Conservation (phyloP, 2,797 vertebrate genomes). For the Podarcis lilfordi region DNA sequence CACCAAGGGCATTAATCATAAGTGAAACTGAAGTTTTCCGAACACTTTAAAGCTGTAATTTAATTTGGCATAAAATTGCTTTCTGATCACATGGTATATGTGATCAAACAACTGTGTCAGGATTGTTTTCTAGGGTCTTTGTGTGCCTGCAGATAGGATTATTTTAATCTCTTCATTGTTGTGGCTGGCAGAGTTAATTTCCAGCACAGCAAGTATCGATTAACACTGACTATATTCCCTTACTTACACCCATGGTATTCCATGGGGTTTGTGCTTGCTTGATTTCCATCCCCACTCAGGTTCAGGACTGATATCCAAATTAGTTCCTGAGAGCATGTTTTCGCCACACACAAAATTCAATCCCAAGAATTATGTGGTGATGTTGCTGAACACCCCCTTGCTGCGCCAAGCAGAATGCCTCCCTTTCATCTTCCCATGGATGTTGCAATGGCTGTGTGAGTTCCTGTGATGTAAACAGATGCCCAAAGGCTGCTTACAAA, state of each 20-base stretch:
- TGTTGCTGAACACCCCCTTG: background rate
- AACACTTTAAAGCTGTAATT: background rate
- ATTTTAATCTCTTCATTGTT: background rate
- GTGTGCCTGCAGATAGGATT: background rate
- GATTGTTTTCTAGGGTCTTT: background rate
- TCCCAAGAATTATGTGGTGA: accelerated
- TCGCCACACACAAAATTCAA: background rate
- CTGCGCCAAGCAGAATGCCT: background rate
- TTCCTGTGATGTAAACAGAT: background rate
- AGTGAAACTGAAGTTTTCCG: background rate
- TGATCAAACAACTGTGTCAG: conserved; percentile 12
- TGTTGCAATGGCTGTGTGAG: background rate
- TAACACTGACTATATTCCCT: background rate
- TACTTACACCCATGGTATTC: background rate
- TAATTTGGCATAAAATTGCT: conserved; percentile 31
- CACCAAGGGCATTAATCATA: background rate
- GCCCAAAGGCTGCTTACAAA: background rate
- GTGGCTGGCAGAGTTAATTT: background rate
- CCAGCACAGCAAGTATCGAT: background rate
- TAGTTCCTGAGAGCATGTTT: accelerated
- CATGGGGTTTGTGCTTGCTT: background rate
- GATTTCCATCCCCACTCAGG: background rate
- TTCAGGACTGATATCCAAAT: background rate
- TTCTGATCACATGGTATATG: conserved; percentile 19
- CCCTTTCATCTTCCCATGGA: background rate